Evolutionary conservation across 2,797 vertebrate species (phyloP), one percentile per base, ranked within the genome.

Genomic region (Threskiornis aethiopicus): DNA sequence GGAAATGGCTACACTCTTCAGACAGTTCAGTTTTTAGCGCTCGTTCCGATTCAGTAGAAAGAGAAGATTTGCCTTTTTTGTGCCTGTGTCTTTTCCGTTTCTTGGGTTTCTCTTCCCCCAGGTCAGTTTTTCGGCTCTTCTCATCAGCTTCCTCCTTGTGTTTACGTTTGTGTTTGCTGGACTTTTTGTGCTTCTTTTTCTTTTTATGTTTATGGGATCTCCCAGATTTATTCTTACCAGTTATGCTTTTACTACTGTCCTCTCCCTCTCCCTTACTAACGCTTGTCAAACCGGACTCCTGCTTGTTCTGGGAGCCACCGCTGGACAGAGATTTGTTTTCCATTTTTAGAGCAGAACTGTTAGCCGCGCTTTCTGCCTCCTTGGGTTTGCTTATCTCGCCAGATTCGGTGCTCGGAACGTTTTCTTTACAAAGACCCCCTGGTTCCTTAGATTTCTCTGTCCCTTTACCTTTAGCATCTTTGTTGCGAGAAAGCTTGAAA

Each of bases 111-210:
- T 99, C 99, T 8, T 98, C 98, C 44, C 98, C 98, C 16, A 92
- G 97, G 15, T 99, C 99, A 4, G 95, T 97, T 62, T 98, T 99
- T 31, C 97, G 97, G 10, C 95, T 89, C 77, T 97, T 99, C 64
- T 99, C 99, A 4, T 99, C 99, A 69, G 98, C 97, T 71, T 98
- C 99, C 89, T 99, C 98, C 93, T 98, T 99, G 95, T 97, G 98
- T 96, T 98, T 98, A 24, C 97, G 98, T 95, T 99, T 99, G 76
- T 98, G 99, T 95, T 99, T 99, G 78, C 97, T 95, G 17, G 99
- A 99, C 89, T 99, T 99, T 98, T 99, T 99, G 93, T 99, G 99
- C 97, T 99, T 99, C 98, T 99, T 99, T 97, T 99, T 99, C 97
- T 99, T 99, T 97, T 99, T 99, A 82, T 99, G 99, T 96, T 99